These are phyloP conservation scores for Onychomys leucogaster DNA, from an alignment of 2,797 vertebrate genomes.

Conservation along the genomic window DNA sequence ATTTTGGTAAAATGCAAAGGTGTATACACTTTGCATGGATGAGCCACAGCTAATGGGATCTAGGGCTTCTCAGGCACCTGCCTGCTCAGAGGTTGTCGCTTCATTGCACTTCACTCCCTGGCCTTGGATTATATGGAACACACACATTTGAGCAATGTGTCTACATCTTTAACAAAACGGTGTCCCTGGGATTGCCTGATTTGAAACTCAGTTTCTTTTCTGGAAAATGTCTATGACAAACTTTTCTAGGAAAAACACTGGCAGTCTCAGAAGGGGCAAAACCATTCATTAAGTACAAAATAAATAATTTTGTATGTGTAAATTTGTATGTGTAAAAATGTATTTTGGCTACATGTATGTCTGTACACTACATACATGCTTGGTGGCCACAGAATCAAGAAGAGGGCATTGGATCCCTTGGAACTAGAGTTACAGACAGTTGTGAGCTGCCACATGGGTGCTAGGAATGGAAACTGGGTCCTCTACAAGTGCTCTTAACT, in stretches of 20 bases:
- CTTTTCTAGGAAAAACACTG: not conserved
- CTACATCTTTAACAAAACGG: constrained; percentile 40
- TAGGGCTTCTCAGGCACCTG: constrained; percentile 10
- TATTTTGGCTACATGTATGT: not conserved
- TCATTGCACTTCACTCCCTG: not conserved
- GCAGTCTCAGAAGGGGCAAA: not conserved
- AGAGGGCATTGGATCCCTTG: not conserved
- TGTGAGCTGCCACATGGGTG: not conserved
- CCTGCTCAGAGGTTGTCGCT: constrained; percentile 28
- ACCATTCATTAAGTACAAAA: not conserved
- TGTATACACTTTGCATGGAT: constrained; percentile 1
- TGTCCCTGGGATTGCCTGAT: constrained; percentile 5
- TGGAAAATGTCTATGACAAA: constrained; percentile 56
- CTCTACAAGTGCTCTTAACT: not conserved
- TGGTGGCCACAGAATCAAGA: not conserved
- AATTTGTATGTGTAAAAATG: not conserved
- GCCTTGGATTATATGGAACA: not conserved
- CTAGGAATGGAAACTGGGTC: not conserved
- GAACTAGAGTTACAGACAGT: not conserved
- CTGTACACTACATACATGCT: not conserved
- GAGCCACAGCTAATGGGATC: constrained; percentile 5
- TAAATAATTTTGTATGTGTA: not conserved
- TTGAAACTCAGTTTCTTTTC: constrained; percentile 30
- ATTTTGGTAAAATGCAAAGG: constrained; percentile 37
- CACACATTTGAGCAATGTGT: constrained; percentile 5